Evolutionary conservation across 2,797 vertebrate species (phyloP), one percentile per base, ranked within the genome.

Genomic region (Leuciscus waleckii): DNA sequence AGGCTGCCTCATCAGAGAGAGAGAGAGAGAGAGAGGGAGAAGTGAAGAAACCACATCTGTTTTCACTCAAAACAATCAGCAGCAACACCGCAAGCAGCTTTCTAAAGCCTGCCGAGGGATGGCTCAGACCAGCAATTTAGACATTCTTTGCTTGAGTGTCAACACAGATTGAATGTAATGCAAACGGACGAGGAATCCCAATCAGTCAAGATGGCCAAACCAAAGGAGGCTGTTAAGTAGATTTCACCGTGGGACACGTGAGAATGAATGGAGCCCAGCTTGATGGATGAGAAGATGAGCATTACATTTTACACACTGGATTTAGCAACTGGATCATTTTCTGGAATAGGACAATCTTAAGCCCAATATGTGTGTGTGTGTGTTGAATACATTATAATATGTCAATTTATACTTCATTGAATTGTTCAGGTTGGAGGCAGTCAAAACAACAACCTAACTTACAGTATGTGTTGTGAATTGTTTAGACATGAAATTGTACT

Each of bases 41-140:
- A 88, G 32, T 89, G 87, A 85, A 87, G 71, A 87, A 89, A 85
- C 90, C 93, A 94, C 95, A 96, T 96, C 95, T 96, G 95, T 93
- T 96, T 95, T 95, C 88, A 95, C 93, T 96, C 93, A 93, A 93
- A 94, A 94, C 94, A 95, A 95, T 95, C 93, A 94, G 93, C 85
- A 77, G 88, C 89, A 80, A 91, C 92, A 89, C 91, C 90, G 92
- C 93, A 93, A 93, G 92, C 93, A 92, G 92, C 92, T 94, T 93
- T 95, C 89, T 92, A 91, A 91, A 93, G 92, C 92, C 92, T 92
- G 92, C 89, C 81, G 90, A 93, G 92, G 92, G 90, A 94, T 84
- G 51, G 90, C 90, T 87, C 89, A 92, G 92, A 92, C 88, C n/a
- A 83, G 90, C 87, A 93, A 94, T 93, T 93, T 93, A 92, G 91